Base-by-base conservation (phyloP, 1,140 invertebrate species). In the Pseudomyrmex concolor region DNA sequence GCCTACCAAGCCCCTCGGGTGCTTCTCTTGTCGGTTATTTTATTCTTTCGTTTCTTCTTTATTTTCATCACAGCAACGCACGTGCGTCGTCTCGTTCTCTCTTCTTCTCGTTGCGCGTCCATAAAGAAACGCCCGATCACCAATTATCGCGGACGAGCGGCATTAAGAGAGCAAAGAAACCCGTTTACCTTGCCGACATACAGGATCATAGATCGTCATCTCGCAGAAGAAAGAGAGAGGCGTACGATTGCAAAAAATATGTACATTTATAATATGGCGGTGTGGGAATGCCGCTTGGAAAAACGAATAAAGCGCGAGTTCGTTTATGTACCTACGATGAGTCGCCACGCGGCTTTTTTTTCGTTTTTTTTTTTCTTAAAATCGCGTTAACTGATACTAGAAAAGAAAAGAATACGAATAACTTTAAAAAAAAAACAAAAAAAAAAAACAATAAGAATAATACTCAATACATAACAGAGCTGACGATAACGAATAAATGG, bases 1-100 rank as follows among this genome's bases (percentile, higher is more conserved):
- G 91, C 91, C 91, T 85, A 84, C 55, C 83, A 57, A 81, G 64
- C 90, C 85, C 85, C 88, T 90, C 88, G 76, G 89, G 78, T 90
- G 78, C 57, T 85, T 83, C 73, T 84, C 83, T 85, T 83, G 70
- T 81, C 74, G 62, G 57, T 84, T 77, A 80, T 76, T 73, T 80
- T 59, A 85, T 54, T 77, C 73, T 84, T 74, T 72, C 59, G 34
- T 43, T 48, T 48, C 22, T 57, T 22, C 64, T 55, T 68, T 59
- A 67, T 48, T 57, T 43, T 22, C 17, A n/a, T 59, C 15, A 64
- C n/a, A 15, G 2, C 70, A 10, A 55, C 45, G 54, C 67, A 68
- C 72, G 59, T 60, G 67, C 51, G 64, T 62, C 34, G 34, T 34
- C 17, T 54, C 77, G 64, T 54, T 84, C 77, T 80, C 22, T 77